phyloP scores from a whole-genome alignment of 2,113 vertebrate genomes.

The Oxyruncus cristatus region DNA sequence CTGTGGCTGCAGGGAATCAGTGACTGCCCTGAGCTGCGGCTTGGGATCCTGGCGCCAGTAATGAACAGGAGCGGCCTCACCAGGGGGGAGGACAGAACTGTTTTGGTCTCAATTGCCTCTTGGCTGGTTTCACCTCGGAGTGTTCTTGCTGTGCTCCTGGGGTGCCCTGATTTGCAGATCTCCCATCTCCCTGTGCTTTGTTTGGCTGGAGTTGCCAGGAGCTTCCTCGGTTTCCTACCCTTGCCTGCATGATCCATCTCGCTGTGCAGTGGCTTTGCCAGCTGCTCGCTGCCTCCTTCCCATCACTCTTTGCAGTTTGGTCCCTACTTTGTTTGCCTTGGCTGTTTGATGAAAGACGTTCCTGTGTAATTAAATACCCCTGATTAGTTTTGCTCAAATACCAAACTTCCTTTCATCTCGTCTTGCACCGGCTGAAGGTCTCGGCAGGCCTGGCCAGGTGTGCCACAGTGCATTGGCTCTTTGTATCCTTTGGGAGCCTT shows the following conservation, averaged over 20 bases:
- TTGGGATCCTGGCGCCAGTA: background rate
- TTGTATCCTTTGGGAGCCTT: background rate
- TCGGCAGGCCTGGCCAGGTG: slow-evolving; percentile 7
- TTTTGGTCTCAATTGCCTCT: fast-evolving
- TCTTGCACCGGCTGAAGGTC: background rate
- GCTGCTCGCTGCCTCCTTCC: slow-evolving; percentile 38
- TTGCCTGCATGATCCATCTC: background rate
- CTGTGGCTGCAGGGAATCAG: background rate
- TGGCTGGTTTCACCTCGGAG: background rate
- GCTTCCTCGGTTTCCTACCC: background rate
- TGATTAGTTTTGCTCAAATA: slow-evolving; percentile 66
- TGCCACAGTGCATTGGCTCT: background rate
- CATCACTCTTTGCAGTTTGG: slow-evolving; percentile 22
- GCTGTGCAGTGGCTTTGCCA: background rate
- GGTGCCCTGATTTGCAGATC: background rate
- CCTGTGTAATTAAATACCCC: slow-evolving; percentile 72
- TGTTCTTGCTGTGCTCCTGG: background rate
- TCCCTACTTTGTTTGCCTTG: slow-evolving; percentile 64
- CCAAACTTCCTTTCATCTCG: slow-evolving; percentile 73
- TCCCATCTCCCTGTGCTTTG: background rate
- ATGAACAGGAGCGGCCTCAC: fast-evolving
- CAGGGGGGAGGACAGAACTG: fast-evolving
- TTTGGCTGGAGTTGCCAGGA: background rate
- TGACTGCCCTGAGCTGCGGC: background rate
- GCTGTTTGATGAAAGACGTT: slow-evolving; percentile 68